Base-by-base conservation (phyloP, 2,888 invertebrate genomes). In the Coecobrya sp. region DNA sequence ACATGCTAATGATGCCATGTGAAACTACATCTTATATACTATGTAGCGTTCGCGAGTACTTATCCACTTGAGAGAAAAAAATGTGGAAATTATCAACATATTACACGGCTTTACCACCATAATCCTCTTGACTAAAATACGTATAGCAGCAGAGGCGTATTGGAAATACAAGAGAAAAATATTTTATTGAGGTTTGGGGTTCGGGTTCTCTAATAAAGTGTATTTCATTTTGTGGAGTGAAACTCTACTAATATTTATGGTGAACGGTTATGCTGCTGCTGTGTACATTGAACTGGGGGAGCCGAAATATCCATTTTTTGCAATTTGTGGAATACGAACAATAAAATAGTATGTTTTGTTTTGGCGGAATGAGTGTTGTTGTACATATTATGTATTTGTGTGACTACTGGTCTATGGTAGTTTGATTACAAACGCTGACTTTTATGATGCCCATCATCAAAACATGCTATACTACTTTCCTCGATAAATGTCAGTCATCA, bases 401-500 rank as follows among this genome's bases (percentile, higher is more conserved):
- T 10, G 1, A 25, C 36, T n/a, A 19, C 22, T 42, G 36, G 13
- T 36, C 36, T 42, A 36, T 5, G 3, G n/a, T 62, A 7, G 36
- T 42, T 36, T 70, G 70, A 42, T 42, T 42, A 42, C 36, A 42
- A 42, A 42, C 36, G 70, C 19, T 70, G 70, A 36, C 36, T 70
- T 68, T 70, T 68, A 68, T 70, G 10, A 42, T 42, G 42, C 16
- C 42, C 42, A 68, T 68, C 68, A 68, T 49, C 49, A 49, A 49
- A 49, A 13, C 49, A 49, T 16, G 49, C 49, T 13, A 16, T 49
- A 10, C 49, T 59, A 59, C 68, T 27, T 30, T 76, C 42, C 76
- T 45, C 42, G 45, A 76, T 76, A 76, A 76, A 76, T 76, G 76
- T 76, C 76, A 76, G 76, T 76, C 76, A 76, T 73, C 73, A 59